Evolutionary conservation across 2,797 vertebrate genomes (phyloP).

Genomic region (Epinephelus coioides): DNA sequence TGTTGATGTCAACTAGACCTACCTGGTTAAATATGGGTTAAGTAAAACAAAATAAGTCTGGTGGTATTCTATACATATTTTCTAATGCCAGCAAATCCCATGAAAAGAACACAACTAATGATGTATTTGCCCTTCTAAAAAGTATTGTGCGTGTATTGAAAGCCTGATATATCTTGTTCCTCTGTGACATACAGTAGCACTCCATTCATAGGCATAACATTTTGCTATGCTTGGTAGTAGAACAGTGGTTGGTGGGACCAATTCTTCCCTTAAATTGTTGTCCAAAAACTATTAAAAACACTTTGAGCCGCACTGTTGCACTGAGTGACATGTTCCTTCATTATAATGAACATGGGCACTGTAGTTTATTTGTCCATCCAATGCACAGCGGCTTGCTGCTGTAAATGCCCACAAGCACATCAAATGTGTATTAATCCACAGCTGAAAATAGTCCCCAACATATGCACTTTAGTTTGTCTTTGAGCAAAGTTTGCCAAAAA

Average conservation of each 20-base stretch:
- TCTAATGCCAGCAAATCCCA: too few relatives aligned
- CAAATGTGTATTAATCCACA: not conserved
- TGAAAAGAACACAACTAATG: too few relatives aligned
- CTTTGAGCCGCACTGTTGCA: not conserved
- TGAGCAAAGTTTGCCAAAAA: slow-evolving; percentile 5
- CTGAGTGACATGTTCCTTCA: not conserved
- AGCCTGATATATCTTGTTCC: too few relatives aligned
- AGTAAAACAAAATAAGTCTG: too few relatives aligned
- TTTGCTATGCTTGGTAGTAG: too few relatives aligned
- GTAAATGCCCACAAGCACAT: not conserved
- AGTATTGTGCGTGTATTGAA: too few relatives aligned
- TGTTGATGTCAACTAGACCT: too few relatives aligned
- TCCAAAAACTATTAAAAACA: not conserved
- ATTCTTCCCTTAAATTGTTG: not conserved
- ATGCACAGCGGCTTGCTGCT: not conserved
- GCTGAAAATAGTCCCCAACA: slow-evolving; percentile 9
- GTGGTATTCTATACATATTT: too few relatives aligned
- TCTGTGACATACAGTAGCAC: too few relatives aligned
- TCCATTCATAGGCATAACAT: too few relatives aligned
- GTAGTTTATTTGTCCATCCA: not conserved
- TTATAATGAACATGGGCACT: not conserved
- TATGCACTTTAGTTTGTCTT: not conserved
- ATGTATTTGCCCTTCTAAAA: too few relatives aligned
- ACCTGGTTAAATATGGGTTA: too few relatives aligned
- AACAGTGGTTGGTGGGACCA: not conserved